Evolutionary conservation across 37 sponge, comb jelly and placozoan genomes (phyloP).

Genomic region (Beroe forskalii): DNA sequence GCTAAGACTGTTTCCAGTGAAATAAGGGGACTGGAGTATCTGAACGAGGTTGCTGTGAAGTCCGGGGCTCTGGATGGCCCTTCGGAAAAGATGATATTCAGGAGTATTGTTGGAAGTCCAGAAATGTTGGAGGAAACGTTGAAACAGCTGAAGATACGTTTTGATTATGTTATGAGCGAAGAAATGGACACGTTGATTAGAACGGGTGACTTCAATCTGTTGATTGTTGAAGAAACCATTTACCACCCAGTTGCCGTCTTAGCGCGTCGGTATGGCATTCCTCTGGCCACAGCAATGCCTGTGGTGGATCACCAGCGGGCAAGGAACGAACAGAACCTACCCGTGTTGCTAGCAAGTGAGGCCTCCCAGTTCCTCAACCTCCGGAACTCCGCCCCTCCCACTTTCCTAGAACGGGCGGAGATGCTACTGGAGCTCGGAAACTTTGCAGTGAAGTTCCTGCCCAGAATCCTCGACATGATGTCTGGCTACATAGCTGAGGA

Average conservation of each 20-base stretch:
- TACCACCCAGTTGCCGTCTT: not conserved
- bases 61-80: not conserved
- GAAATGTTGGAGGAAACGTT: not conserved
- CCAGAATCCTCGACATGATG: not conserved
- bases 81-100: not conserved
- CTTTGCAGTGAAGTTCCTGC: not conserved
- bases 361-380: constrained; percentile 11
- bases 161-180: not conserved
- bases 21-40: not conserved
- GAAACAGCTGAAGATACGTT: not conserved
- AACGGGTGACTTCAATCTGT: not conserved
- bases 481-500: not conserved
- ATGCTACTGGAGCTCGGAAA: not conserved
- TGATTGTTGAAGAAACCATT: not conserved
- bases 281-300: not conserved
- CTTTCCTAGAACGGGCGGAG: not conserved
- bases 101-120: not conserved
- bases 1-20: not conserved
- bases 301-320: not conserved
- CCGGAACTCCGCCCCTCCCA: not conserved
- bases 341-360: not conserved
- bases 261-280: not conserved
- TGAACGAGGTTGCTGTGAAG: not conserved
- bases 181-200: not conserved
- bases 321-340: not conserved